Evolutionary conservation across 2,888 invertebrate genomes (phyloP).

Genomic region (Sympetrum striolatum): DNA sequence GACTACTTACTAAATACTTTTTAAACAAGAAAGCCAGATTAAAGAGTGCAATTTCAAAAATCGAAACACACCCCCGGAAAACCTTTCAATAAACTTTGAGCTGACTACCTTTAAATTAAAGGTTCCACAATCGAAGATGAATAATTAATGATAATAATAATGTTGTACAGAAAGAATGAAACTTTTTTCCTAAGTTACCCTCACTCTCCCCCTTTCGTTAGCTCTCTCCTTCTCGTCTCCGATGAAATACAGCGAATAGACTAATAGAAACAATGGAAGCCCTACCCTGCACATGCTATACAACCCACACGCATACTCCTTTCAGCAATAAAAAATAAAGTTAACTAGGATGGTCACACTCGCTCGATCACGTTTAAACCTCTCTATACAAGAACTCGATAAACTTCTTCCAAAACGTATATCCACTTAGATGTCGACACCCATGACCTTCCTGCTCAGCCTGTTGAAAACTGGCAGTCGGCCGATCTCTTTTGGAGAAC

Average conservation of each 20-base stretch:
- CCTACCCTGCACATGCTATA: slow-evolving; percentile 28
- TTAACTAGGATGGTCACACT: slow-evolving; percentile 21
- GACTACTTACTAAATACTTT: slow-evolving; percentile 23
- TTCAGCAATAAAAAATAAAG: slow-evolving; percentile 14
- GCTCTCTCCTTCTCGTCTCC: slow-evolving; percentile 6
- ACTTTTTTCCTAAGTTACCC: slow-evolving; percentile 9
- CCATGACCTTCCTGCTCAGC: slow-evolving; percentile 61
- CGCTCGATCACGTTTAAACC: not conserved
- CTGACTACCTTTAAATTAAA: slow-evolving; percentile 1
- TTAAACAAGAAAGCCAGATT: not conserved
- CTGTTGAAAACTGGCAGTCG: slow-evolving; percentile 83
- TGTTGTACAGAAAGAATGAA: slow-evolving; percentile 1
- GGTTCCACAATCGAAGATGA: not conserved
- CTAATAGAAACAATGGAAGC: slow-evolving; percentile 33
- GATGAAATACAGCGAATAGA: slow-evolving; percentile 16
- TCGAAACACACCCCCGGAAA: not conserved
- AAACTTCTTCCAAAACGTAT: not conserved
- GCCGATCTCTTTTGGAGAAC: slow-evolving; percentile 62
- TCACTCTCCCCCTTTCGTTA: not conserved
- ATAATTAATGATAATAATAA: slow-evolving; percentile 6
- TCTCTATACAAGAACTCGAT: not conserved
- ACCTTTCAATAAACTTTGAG: not conserved
- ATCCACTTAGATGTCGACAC: not conserved
- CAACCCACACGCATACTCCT: slow-evolving; percentile 31
- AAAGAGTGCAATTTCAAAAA: not conserved